Base-by-base conservation (phyloP, 2,113 vertebrate species). In the Australoheros scitulus region DNA sequence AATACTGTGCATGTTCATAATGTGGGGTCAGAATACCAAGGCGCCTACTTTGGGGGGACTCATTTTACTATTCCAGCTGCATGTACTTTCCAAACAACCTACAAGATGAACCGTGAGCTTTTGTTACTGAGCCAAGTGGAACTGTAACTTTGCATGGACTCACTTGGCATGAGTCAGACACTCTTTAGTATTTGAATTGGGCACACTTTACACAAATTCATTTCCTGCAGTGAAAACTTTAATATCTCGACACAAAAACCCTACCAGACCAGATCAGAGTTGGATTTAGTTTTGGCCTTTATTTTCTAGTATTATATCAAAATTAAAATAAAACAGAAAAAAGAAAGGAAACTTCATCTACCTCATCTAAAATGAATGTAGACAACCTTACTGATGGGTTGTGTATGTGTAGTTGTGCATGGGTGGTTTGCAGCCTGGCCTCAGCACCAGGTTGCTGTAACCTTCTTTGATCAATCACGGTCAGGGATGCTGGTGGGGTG, bases 391-490 rank as follows among this genome's bases (percentile, higher is more conserved):
- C 5, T 43, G 13, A 24, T n/a, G 22, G 32, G 61, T 38, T 81
- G 79, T 55, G 50, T 52, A 17, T 56, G 34, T 78, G 55, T 81
- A 74, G 2, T 2, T 20, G 50, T 20, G 18, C 57, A 43, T 76
- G 59, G 76, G 60, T 79, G 47, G 59, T 58, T 68, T 41, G 32
- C 55, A 76, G 56, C 94, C 41, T 68, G 64, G 64, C 64, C 64
- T 68, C 22, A 94, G 92, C 90, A 95, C 93, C 92, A 95, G 94
- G 94, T 93, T 93, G 82, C 88, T 94, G 94, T 94, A 94, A 93
- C 91, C 90, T 88, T 90, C 94, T 97, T 97, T 97, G 96, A 97
- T 97, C 95, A 94, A 72, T 92, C 83, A 58, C 87, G 92, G 83
- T 93, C 90, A 90, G 93, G 59, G 80, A 41, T 24, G 80, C 64